Evolutionary conservation across 2,113 vertebrate genomes (phyloP).

Genomic region (Syngnathus scovelli): DNA sequence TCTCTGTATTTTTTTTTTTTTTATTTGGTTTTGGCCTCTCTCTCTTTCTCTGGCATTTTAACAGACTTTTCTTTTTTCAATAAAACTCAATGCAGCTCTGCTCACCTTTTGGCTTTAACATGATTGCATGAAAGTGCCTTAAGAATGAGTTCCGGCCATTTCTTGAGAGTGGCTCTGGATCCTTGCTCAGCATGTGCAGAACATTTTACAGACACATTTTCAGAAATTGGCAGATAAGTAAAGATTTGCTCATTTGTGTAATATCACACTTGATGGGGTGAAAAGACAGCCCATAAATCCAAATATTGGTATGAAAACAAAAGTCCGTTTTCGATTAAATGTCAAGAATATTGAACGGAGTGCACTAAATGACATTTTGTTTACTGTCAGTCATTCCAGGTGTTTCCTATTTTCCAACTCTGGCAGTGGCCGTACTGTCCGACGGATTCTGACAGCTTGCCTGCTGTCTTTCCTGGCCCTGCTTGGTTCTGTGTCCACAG

Average conservation of each 20-base stretch:
- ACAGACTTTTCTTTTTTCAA: no score
- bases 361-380: background rate
- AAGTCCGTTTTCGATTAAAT: background rate
- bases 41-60: no score
- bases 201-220: no score
- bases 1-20: background rate
- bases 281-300: background rate
- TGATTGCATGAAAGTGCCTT: no score
- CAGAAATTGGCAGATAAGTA: no score
- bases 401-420: constrained; percentile 36
- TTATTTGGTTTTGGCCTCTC: background rate
- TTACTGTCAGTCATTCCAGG: constrained; percentile 43
- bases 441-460: constrained; percentile 71
- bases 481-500: constrained; percentile 71
- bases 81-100: no score
- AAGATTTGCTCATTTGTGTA: background rate
- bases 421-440: constrained; percentile 63
- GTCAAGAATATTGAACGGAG: background rate
- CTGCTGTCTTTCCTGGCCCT: constrained; percentile 74
- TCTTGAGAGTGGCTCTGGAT: no score
- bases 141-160: no score
- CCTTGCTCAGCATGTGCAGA: no score
- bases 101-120: no score
- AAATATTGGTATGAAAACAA: background rate
- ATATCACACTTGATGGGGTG: background rate